A percentile compares a stretch with the other conserved stretches of the same genome.
Evolutionary conservation across 2,797 vertebrate genomes (phyloP).

Genomic region (Aulostomus chinensis): DNA sequence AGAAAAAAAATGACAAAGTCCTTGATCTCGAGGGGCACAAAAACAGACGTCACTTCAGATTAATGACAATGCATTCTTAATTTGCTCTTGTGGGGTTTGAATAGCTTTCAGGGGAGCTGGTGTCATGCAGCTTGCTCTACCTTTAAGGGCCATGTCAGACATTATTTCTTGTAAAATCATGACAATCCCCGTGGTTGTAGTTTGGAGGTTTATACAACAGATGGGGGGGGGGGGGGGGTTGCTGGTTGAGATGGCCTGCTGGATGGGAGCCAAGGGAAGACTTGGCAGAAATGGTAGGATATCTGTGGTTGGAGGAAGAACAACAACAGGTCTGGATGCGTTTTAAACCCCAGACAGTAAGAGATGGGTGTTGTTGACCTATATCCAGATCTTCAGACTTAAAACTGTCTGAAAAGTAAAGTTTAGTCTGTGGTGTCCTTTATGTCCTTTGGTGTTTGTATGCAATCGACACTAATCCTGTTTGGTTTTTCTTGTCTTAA

Average conservation of each 20-base stretch:
- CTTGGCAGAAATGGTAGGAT: conserved; percentile 48
- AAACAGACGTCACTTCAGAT: conserved; percentile 40
- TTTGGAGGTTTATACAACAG: conserved; percentile 57
- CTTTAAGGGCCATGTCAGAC: conserved; percentile 56
- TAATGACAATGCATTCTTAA: conserved; percentile 53
- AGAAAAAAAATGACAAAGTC: background rate
- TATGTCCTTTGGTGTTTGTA: conserved; percentile 17
- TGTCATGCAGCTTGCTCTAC: conserved; percentile 27
- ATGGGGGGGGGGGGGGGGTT: conserved; percentile 27
- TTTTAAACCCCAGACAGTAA: conserved; percentile 35
- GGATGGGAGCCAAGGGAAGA: conserved; percentile 39
- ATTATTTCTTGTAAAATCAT: conserved; percentile 54
- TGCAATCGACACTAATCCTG: conserved; percentile 35
- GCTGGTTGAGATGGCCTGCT: conserved; percentile 17
- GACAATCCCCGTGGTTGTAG: conserved; percentile 45
- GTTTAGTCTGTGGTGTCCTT: conserved; percentile 20
- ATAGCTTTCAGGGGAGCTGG: conserved; percentile 25
- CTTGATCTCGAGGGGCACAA: conserved; percentile 7
- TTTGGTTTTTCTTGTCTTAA: conserved; percentile 37
- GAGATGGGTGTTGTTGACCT: conserved; percentile 32
- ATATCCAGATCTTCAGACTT: conserved; percentile 27
- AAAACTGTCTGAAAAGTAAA: conserved; percentile 37
- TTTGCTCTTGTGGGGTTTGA: conserved; percentile 43
- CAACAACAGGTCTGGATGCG: conserved; percentile 32
- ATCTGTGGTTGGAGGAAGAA: conserved; percentile 52